Evolutionary conservation across 1,140 invertebrate species (phyloP), one percentile per base, ranked within the genome.

Genomic region (Drosophila tristis): DNA sequence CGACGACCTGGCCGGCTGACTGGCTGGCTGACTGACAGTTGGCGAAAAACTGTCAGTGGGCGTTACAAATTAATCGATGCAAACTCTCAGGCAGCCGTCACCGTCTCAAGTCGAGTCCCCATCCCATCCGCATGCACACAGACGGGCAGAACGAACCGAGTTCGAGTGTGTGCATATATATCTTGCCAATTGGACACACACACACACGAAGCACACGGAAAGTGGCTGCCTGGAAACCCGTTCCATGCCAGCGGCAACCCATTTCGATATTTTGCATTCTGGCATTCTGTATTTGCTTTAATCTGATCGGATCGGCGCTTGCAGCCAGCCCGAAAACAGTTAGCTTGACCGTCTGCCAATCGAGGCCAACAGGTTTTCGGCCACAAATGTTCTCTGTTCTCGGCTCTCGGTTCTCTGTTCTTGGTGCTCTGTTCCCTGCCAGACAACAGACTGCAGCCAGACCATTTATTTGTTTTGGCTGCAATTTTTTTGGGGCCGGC

Each of bases 281-380:
- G 79, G 44, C 68, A 53, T 53, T 63, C 50, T 65, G 45, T 80
- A 72, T 80, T 76, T 80, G 78, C 48, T 50, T 77, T 78, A 87
- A 86, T 87, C 82, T 81, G 70, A 82, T 84, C 68, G 63, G 25
- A 63, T 63, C 16, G 78, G 58, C 73, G 73, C 73, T 67, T 74
- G 64, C 74, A 80, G 78, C 70, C 74, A 74, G 51, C 74, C 35
- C 35, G 35, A 47, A 64, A 80, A 85, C 81, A 86, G 81, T 85
- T 85, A 85, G 65, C 74, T 75, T 82, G 80, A 82, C 80, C 80
- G 80, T 59, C 65, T 13, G 23, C 16, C 70, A 72, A 86, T 68
- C 63, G 81, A 73, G 81, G 81, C 82, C 81, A 86, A 86, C 81
- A 78, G 81, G 82, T 86, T 86, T 57, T 71, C 26, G 56, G 47